These are phyloP conservation scores for Amazona guildingii DNA, from an alignment of 2,113 vertebrate species.

Conservation along the genomic window DNA sequence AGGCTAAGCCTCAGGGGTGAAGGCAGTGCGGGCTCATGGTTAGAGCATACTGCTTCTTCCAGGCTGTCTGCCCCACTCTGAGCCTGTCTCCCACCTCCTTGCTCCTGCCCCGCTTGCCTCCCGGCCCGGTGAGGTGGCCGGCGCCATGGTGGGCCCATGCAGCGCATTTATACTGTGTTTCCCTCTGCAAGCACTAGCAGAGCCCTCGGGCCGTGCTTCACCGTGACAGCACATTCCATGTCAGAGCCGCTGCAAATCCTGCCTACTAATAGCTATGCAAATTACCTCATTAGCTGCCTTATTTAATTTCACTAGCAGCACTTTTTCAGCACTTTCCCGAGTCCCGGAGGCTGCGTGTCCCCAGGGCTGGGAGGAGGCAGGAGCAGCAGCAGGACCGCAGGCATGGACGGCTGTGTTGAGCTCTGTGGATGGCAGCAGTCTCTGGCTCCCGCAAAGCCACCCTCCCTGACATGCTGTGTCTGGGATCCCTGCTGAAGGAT, in stretches of 20 bases:
- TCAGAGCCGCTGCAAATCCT: constrained; percentile 40
- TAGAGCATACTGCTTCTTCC: not conserved
- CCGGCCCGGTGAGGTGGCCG: rapidly evolving
- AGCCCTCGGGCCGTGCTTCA: not conserved
- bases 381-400: not conserved
- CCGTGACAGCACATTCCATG: constrained; percentile 40
- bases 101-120: not conserved
- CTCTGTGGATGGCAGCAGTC: not conserved
- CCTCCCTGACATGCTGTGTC: rapidly evolving
- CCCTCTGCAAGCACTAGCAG: not conserved
- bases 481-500: not conserved
- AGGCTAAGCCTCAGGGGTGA: rapidly evolving
- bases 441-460: not conserved
- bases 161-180: not conserved
- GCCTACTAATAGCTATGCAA: constrained; percentile 72
- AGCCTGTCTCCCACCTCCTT: not conserved
- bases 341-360: not conserved
- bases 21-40: not conserved
- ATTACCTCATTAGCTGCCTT: constrained; percentile 67
- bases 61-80: not conserved
- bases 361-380: not conserved
- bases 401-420: not conserved
- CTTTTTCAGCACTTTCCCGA: constrained; percentile 2
- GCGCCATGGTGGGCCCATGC: not conserved
- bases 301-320: constrained; percentile 60